These are phyloP conservation scores for Platerodrilus igneus DNA, from an alignment of 2,888 invertebrate genomes.

Conservation along the genomic window DNA sequence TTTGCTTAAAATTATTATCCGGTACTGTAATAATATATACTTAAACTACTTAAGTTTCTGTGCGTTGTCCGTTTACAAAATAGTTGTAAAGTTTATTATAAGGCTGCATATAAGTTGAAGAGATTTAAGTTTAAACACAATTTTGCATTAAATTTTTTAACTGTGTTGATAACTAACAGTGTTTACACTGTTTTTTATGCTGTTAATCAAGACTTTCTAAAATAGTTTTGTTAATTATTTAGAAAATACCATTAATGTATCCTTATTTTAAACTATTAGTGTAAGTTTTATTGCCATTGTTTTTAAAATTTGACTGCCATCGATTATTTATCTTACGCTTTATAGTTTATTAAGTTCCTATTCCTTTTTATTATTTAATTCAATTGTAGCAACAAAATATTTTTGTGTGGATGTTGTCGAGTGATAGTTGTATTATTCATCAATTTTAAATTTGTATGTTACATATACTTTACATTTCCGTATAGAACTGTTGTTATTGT, in stretches of 20 bases:
- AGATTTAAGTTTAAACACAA: too few relatives aligned
- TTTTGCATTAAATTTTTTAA: too few relatives aligned
- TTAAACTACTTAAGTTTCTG: conserved; percentile 15
- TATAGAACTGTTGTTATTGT: conserved; percentile 14
- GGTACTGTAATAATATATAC: conserved; percentile 11
- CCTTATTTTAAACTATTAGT: conserved; percentile 1
- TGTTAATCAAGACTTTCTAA: not conserved
- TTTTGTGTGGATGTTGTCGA: conserved; percentile 17
- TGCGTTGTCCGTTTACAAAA: conserved; percentile 10
- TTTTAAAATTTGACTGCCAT: conserved; percentile 31
- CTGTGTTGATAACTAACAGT: too few relatives aligned
- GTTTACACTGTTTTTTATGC: conserved; percentile 7
- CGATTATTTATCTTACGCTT: conserved; percentile 21
- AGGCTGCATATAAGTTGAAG: too few relatives aligned
- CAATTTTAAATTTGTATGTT: conserved; percentile 9
- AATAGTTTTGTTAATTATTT: not conserved
- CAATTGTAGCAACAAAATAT: conserved; percentile 22
- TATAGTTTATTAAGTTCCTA: conserved; percentile 23
- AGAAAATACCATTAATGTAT: not conserved
- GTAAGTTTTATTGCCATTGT: conserved; percentile 26
- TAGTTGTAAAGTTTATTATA: too few relatives aligned
- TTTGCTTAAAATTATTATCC: conserved; percentile 18
- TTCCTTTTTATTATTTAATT: conserved; percentile 18
- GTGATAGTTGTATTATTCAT: conserved; percentile 14
- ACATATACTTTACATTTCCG: conserved; percentile 9